Evolutionary conservation across 2,113 vertebrate genomes (phyloP).

Genomic region (Onychostoma macrolepis): DNA sequence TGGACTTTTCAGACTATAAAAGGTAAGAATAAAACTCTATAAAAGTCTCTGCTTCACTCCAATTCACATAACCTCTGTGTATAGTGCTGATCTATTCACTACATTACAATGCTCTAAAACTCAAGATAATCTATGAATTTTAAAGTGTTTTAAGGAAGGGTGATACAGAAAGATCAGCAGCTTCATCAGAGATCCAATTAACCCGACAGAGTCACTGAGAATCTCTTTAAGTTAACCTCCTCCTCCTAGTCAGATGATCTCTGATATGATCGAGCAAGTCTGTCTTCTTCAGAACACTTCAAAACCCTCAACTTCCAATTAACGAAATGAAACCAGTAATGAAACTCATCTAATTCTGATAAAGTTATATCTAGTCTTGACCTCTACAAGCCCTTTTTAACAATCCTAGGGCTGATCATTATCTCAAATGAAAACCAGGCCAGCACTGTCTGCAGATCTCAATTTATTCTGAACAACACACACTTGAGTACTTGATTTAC

Average conservation of each 20-base stretch:
- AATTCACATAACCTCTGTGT: not conserved
- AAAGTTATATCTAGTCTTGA: slow-evolving; percentile 37
- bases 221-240: slow-evolving; percentile 30
- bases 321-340: slow-evolving; percentile 16
- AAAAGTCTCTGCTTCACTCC: not conserved
- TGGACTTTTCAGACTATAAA: not conserved
- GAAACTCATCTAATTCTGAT: slow-evolving; percentile 11
- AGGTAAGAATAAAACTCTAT: not conserved
- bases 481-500: not conserved
- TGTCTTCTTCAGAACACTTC: slow-evolving; percentile 16
- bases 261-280: not conserved
- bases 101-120: not conserved
- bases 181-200: slow-evolving; percentile 40
- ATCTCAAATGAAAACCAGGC: slow-evolving; percentile 17
- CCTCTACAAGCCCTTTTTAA: slow-evolving; percentile 17
- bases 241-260: slow-evolving; percentile 31
- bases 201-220: not conserved
- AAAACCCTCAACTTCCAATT: slow-evolving; percentile 22
- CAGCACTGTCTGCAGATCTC: not conserved
- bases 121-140: slow-evolving; percentile 5
- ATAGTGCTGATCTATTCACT: slow-evolving; percentile 1
- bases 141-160: not conserved
- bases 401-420: slow-evolving; percentile 17
- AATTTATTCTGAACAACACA: not conserved
- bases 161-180: not conserved